Evolutionary conservation across 2,888 invertebrate species (phyloP), one percentile per base, ranked within the genome.

Genomic region (Andrena bucephala): DNA sequence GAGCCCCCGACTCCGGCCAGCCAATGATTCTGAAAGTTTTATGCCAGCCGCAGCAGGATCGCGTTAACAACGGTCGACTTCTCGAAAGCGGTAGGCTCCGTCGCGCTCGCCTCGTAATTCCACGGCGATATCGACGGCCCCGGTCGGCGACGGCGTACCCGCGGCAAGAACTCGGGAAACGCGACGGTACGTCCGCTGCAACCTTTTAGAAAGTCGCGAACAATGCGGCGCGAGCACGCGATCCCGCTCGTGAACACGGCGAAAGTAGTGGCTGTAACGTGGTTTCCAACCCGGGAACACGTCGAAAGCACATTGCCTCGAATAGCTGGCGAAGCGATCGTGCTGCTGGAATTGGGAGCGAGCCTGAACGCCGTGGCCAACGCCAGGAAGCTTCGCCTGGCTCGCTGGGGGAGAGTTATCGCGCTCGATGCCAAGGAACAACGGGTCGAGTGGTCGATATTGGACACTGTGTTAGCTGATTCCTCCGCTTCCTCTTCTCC

Each of bases 261-360:
- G 63, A 60, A 27, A 33, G 33, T 71, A 68, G 74, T 70, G 73
- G 59, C 66, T 69, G 74, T 20, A 67, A 80, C 81, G 69, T 60
- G 81, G 65, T 66, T 70, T 48, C 81, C 80, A 36, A 33, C 60
- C 79, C 72, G 54, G 68, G 59, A 48, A 73, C 65, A 65, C 80
- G 63, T 73, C 72, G 57, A 73, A 69, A 79, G 59, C 78, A 65
- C 52, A n/a, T n/a, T 72, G 63, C 52, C 59, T 60, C 72, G 73
- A 81, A 72, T 81, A 81, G 36, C 69, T 69, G 29, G 72, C 81
- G 65, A 72, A 57, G 68, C 79, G 79, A 79, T 79, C 79, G 57
- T 59, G 68, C 59, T 65, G 29, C 36, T 62, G 68, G 66, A 80
- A 80, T 74, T 29, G 70, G 31, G 73, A 69, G 52, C 72, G 59